Percentiles rank a stretch among this genome's conserved stretches.
Evolutionary conservation across 2,797 vertebrate species (phyloP).

Genomic region (Kryptopterus vitreolus): DNA sequence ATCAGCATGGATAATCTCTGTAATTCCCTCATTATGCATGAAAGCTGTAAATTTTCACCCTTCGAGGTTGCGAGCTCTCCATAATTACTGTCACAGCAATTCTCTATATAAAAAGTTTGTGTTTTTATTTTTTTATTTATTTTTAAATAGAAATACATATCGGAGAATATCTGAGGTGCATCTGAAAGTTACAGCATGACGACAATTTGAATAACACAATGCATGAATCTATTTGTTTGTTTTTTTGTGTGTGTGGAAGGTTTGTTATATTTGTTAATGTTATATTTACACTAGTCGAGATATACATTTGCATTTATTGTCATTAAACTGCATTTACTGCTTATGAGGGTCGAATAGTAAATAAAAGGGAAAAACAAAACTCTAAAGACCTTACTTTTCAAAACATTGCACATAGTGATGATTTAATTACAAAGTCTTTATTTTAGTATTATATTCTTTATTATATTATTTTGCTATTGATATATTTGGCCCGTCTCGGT

Average conservation of each 20-base stretch:
- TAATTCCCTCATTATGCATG: constrained; percentile 30
- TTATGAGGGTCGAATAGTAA: not conserved
- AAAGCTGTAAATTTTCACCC: constrained; percentile 16
- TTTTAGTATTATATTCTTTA: too few species aligned
- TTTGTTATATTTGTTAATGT: too few species aligned
- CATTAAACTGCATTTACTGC: not conserved
- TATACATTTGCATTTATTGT: not conserved
- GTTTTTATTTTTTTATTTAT: not conserved
- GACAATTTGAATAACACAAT: not conserved
- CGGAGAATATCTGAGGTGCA: not conserved
- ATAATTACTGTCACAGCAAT: constrained; percentile 10
- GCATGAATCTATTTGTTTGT: not conserved
- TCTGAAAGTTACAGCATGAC: too few species aligned
- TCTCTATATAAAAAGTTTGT: not conserved
- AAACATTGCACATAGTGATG: not conserved
- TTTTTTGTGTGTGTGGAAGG: not conserved
- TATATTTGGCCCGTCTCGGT: not conserved
- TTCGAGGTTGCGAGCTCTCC: constrained; percentile 8
- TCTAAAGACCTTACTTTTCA: not conserved
- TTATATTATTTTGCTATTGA: too few species aligned
- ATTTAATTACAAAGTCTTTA: not conserved
- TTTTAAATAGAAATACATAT: not conserved
- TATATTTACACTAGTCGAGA: not conserved
- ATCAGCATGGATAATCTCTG: constrained; percentile 37
- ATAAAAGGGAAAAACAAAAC: not conserved